Evolutionary conservation across 53 echinoderm and acorn worm genomes (phyloP).

Genomic region (Patiria pectinifera): DNA sequence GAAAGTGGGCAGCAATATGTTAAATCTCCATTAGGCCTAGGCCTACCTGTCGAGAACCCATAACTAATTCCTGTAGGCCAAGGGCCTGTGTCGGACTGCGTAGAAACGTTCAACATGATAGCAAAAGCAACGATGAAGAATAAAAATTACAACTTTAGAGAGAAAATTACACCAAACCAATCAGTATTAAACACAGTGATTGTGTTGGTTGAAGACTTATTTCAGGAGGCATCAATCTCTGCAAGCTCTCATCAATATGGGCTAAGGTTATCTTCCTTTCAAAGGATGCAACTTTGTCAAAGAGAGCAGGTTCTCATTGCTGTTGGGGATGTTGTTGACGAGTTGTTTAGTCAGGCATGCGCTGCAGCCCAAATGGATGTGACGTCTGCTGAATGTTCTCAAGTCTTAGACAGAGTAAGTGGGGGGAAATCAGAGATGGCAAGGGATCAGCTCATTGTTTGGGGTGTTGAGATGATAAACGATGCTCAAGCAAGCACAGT

Average conservation of each 20-base stretch:
- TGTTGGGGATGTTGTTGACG: slow-evolving; percentile 2
- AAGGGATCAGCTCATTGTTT: neutral
- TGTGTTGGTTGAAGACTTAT: neutral
- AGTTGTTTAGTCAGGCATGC: slow-evolving; percentile 28
- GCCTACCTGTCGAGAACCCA: neutral
- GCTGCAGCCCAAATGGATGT: neutral
- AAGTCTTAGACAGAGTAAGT: neutral
- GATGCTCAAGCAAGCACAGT: neutral
- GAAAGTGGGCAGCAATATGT: neutral
- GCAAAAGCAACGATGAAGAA: neutral
- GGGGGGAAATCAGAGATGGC: neutral
- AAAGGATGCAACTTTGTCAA: neutral
- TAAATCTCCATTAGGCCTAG: neutral
- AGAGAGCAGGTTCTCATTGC: slow-evolving; percentile 3
- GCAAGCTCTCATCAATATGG: neutral
- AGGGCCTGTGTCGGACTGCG: neutral
- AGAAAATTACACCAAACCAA: neutral
- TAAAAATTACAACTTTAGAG: neutral
- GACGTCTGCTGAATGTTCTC: neutral
- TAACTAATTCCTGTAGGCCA: neutral
- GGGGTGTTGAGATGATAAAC: neutral
- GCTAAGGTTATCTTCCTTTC: no score
- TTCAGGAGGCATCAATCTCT: slow-evolving; percentile 10
- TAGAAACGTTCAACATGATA: neutral
- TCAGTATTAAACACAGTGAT: neutral